A percentile compares a stretch with the other conserved stretches of the same genome.
Evolutionary conservation across 2,888 invertebrate genomes (phyloP).

Genomic region (Achlya flavicornis): DNA sequence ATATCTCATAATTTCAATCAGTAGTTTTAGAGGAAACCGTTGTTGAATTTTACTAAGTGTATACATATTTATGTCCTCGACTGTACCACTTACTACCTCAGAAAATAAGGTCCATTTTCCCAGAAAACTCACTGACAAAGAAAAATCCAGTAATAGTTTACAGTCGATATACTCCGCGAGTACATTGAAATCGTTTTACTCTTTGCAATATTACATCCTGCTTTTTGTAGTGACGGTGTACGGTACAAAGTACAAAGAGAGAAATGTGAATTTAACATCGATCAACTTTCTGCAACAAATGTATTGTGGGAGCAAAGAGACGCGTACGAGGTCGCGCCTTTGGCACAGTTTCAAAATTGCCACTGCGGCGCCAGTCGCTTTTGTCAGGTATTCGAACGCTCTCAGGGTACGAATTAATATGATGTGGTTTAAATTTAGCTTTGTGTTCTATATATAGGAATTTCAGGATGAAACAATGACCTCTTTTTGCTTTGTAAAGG

Average conservation of each 20-base stretch:
- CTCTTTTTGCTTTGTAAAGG: background rate
- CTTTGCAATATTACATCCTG: background rate
- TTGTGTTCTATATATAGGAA: conserved; percentile 29
- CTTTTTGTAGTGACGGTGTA: background rate
- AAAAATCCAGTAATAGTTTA: conserved; percentile 5
- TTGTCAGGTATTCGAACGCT: conserved; percentile 32
- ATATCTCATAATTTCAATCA: no score
- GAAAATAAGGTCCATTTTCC: background rate
- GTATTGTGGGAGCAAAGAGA: conserved; percentile 14
- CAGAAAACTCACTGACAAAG: background rate
- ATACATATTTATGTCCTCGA: no score
- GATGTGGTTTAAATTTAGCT: conserved; percentile 37
- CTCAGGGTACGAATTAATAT: conserved; percentile 29
- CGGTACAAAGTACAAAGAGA: background rate
- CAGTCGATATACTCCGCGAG: background rate
- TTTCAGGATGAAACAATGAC: conserved; percentile 17
- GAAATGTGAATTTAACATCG: conserved; percentile 24
- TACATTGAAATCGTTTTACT: background rate
- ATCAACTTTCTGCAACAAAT: conserved; percentile 29
- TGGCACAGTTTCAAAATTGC: conserved; percentile 52
- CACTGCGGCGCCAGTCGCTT: conserved; percentile 41
- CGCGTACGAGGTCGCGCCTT: conserved; percentile 18
- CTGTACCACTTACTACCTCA: no score
- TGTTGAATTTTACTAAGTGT: no score
- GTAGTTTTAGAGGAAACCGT: no score